phyloP scores from a whole-genome alignment of 1,140 invertebrate species.

The Antheraea pernyi region DNA sequence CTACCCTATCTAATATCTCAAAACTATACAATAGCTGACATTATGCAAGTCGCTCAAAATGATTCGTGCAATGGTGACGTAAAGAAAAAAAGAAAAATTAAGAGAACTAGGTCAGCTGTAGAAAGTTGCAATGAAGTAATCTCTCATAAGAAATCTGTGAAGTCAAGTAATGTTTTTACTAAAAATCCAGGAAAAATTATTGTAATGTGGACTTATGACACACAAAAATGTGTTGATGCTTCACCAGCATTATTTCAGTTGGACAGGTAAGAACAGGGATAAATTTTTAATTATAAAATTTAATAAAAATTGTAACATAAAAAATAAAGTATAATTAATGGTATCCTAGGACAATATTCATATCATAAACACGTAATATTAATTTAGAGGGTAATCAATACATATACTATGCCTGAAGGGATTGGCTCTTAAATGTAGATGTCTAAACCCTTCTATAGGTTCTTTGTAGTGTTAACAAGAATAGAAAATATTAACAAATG shows the following conservation, averaged over 20 bases:
- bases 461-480: too few relatives aligned
- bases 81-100: conserved; percentile 31
- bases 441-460: too few relatives aligned
- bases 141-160: conserved; percentile 30
- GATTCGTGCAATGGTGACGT: conserved; percentile 37
- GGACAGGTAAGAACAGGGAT: conserved; percentile 67
- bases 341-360: too few relatives aligned
- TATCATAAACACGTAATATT: too few relatives aligned
- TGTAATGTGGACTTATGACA: conserved; percentile 80
- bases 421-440: too few relatives aligned
- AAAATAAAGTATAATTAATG: too few relatives aligned
- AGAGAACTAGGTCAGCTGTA: conserved; percentile 35
- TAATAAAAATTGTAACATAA: too few relatives aligned
- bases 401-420: too few relatives aligned
- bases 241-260: conserved; percentile 80
- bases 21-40: conserved; percentile 51
- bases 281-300: too few relatives aligned
- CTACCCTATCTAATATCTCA: conserved; percentile 53
- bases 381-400: too few relatives aligned
- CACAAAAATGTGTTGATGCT: conserved; percentile 87
- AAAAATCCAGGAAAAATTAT: conserved; percentile 43
- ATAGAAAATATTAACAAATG: neutral
- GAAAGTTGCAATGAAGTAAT: conserved; percentile 25
- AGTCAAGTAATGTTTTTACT: neutral
- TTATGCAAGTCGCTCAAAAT: conserved; percentile 47